These are phyloP conservation scores for Cisticola juncidis DNA, from an alignment of 2,113 vertebrate genomes.

Conservation along the genomic window DNA sequence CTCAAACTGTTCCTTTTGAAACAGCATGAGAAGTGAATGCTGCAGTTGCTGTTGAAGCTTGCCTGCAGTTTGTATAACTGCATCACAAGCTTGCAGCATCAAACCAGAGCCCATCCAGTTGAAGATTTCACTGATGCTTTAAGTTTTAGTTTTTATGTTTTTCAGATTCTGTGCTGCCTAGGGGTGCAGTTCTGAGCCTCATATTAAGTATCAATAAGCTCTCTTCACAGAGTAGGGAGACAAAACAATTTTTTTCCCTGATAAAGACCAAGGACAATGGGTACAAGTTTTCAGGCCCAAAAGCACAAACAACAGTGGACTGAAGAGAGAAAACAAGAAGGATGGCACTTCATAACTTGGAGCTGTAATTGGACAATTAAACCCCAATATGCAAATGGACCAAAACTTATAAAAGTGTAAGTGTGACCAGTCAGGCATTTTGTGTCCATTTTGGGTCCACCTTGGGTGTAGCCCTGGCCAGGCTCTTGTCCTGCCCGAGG, in stretches of 20 bases:
- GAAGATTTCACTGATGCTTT: neutral
- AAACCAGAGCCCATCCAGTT: neutral
- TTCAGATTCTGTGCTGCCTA: neutral
- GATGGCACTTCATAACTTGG: neutral
- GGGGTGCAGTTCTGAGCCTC: neutral
- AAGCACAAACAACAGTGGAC: neutral
- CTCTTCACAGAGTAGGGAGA: neutral
- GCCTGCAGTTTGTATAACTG: neutral
- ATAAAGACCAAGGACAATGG: neutral
- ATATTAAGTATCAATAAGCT: neutral
- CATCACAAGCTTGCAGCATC: neutral
- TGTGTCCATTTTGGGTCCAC: neutral
- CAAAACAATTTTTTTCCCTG: neutral
- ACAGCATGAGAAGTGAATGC: neutral
- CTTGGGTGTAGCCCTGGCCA: neutral
- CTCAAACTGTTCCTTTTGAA: neutral
- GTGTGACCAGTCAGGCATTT: rapidly evolving
- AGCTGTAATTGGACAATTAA: neutral
- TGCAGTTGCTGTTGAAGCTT: neutral
- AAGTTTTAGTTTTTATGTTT: neutral
- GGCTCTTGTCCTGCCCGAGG: neutral
- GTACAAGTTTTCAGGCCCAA: neutral
- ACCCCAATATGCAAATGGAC: neutral
- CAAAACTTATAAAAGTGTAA: neutral
- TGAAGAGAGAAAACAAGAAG: neutral